These are phyloP conservation scores for Hermetia illucens DNA, from an alignment of 1,140 invertebrate species.

Conservation along the genomic window DNA sequence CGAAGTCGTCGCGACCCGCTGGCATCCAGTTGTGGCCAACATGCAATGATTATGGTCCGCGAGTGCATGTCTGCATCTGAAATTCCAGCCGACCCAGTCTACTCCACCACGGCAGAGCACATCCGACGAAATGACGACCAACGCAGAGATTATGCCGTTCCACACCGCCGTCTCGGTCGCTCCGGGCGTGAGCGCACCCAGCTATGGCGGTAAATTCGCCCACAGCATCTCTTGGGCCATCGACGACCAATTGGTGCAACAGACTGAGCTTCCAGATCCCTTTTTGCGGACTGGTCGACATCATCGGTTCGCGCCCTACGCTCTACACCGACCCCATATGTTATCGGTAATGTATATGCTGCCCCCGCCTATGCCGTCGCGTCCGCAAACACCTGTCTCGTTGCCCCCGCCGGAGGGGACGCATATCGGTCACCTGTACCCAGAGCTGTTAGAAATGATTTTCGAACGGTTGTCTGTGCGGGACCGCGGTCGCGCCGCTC, in stretches of 20 bases:
- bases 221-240: too few species aligned
- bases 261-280: conserved; percentile 26
- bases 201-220: conserved; percentile 22
- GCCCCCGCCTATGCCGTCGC: conserved; percentile 35
- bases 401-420: conserved; percentile 38
- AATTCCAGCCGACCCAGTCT: too few species aligned
- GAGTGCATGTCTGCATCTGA: too few species aligned
- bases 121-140: conserved; percentile 26
- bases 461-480: conserved; percentile 78
- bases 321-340: conserved; percentile 24
- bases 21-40: too few species aligned
- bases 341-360: conserved; percentile 21
- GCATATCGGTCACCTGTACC: conserved; percentile 78
- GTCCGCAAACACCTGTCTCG: conserved; percentile 15
- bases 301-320: conserved; percentile 28
- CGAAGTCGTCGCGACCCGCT: too few species aligned
- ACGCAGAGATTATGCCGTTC: conserved; percentile 26
- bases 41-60: too few species aligned
- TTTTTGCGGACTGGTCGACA: conserved; percentile 18
- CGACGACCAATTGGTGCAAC: conserved; percentile 19
- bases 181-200: conserved; percentile 24
- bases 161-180: conserved; percentile 25
- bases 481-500: conserved; percentile 77
- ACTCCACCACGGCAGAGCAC: too few species aligned
- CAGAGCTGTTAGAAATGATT: conserved; percentile 82